phyloP scores from a whole-genome alignment of 1,140 invertebrate species.

The Portunus trituberculatus region DNA sequence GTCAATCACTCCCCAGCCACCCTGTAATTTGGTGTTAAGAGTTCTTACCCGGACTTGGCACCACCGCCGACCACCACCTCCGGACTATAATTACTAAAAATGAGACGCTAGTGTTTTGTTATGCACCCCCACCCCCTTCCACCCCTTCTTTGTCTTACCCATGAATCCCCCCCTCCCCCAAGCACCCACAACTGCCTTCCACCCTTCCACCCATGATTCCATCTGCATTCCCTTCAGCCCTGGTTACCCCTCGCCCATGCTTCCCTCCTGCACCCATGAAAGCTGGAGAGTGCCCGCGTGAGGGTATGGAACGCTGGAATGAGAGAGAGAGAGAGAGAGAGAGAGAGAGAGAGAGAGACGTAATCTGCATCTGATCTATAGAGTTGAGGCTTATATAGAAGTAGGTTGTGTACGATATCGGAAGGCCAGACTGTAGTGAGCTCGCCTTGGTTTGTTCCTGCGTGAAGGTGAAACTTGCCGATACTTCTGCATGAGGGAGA shows the following conservation, averaged over 20 bases:
- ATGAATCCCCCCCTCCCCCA: no score
- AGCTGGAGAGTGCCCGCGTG: no score
- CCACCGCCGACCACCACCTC: neutral
- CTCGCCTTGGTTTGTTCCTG: no score
- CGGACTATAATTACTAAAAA: conserved; percentile 34
- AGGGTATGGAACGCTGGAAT: neutral
- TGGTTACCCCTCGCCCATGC: neutral
- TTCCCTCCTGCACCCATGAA: neutral
- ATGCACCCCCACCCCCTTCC: neutral
- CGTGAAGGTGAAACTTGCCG: neutral
- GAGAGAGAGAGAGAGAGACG: conserved; percentile 32
- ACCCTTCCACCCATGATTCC: neutral
- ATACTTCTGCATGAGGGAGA: neutral
- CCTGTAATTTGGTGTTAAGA: conserved; percentile 57
- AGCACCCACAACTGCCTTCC: neutral
- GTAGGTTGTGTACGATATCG: neutral
- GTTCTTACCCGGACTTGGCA: conserved; percentile 56
- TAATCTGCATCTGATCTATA: neutral
- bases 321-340: neutral
- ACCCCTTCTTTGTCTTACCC: no score
- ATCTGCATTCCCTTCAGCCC: neutral
- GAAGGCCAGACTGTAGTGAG: neutral
- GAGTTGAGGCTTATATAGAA: neutral
- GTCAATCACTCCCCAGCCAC: conserved; percentile 48
- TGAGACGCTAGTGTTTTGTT: conserved; percentile 43